phyloP scores from a whole-genome alignment of 2,113 vertebrate genomes.

The Nannospalax galili region DNA sequence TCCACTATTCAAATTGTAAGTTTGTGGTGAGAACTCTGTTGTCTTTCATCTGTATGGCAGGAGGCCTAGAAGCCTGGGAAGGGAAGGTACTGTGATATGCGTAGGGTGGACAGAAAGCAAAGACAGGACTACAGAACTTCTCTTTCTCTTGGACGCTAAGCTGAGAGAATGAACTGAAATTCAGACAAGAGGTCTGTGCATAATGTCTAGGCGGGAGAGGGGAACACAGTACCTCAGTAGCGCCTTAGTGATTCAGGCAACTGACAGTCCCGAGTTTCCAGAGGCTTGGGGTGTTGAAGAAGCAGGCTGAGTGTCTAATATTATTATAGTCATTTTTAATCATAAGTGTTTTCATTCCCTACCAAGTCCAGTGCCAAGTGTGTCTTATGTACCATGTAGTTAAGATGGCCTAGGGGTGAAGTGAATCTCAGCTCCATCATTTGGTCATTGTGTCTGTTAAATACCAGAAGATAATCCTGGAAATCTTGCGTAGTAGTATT shows the following conservation, averaged over 20 bases:
- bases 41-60: neutral
- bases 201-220: neutral
- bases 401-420: conserved; percentile 20
- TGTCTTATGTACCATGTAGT: conserved; percentile 27
- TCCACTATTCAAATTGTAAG: conserved; percentile 27
- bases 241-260: conserved; percentile 13
- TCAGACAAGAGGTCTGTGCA: neutral
- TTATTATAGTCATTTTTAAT: conserved; percentile 43
- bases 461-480: neutral
- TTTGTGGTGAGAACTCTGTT: conserved; percentile 52
- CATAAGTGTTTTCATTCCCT: neutral
- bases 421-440: conserved; percentile 44
- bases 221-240: neutral
- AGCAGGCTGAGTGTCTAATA: neutral
- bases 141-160: neutral
- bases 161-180: conserved; percentile 38
- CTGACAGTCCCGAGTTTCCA: neutral
- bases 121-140: neutral
- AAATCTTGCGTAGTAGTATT: conserved; percentile 19
- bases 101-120: neutral
- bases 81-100: neutral
- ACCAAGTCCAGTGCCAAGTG: neutral
- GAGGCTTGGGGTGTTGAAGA: conserved; percentile 10
- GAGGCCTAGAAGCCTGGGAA: neutral
- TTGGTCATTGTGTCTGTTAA: conserved; percentile 24